These are phyloP conservation scores for Poecilia wingei DNA, from an alignment of 2,797 vertebrate genomes.

Conservation along the genomic window DNA sequence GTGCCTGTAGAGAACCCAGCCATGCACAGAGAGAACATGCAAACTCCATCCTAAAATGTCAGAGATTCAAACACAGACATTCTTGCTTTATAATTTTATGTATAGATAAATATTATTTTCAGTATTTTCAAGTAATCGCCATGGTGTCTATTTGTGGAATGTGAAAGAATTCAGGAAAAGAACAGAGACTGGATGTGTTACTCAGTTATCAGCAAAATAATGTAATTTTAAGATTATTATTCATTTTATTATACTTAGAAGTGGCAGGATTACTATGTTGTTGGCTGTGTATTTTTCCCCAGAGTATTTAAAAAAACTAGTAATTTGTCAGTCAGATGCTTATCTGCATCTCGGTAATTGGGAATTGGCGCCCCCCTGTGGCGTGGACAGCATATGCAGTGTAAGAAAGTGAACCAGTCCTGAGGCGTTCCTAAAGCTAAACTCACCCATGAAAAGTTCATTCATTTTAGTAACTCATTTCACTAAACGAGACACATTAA, in stretches of 20 bases:
- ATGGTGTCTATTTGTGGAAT: background rate
- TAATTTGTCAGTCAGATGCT: background rate
- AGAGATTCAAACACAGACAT: background rate
- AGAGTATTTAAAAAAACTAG: background rate
- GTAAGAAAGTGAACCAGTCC: background rate
- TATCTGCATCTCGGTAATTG: background rate
- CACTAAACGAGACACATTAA: background rate
- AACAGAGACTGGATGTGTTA: background rate
- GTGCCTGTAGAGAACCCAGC: background rate
- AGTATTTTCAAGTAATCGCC: background rate
- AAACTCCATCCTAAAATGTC: background rate
- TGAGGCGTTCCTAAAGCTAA: background rate
- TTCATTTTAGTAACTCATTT: background rate
- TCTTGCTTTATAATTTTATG: background rate
- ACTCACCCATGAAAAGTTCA: background rate
- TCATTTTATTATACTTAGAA: background rate
- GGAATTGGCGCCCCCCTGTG: background rate
- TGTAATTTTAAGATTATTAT: background rate
- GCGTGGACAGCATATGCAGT: background rate
- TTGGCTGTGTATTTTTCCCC: background rate
- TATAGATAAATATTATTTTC: background rate
- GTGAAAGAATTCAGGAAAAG: background rate
- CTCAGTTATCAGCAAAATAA: background rate
- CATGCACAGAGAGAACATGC: background rate
- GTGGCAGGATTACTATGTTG: background rate